Percentiles rank a stretch among this genome's conserved stretches.
phyloP scores from a whole-genome alignment of 2,113 vertebrate genomes.

The Pleuronectes platessa region DNA sequence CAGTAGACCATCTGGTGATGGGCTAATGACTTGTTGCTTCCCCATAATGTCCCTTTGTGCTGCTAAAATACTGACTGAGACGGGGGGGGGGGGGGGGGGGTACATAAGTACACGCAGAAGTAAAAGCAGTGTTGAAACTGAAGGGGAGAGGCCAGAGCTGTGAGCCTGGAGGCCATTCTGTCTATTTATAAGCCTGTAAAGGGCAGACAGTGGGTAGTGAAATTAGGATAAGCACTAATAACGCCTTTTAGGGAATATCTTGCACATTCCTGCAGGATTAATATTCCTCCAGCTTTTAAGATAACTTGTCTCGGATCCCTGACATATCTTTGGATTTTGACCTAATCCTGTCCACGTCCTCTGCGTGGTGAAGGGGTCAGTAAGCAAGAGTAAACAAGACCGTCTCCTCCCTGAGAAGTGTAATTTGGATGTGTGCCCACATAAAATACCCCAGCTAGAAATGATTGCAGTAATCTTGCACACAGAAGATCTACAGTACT shows the following conservation, averaged over 20 bases:
- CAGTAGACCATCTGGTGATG: constrained; percentile 46
- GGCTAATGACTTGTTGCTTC: constrained; percentile 32
- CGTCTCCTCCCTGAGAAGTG: neutral
- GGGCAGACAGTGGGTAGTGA: constrained; percentile 28
- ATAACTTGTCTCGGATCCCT: constrained; percentile 48
- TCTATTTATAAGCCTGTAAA: constrained; percentile 35
- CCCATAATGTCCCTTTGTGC: constrained; percentile 26
- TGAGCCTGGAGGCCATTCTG: constrained; percentile 31
- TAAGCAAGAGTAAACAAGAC: neutral
- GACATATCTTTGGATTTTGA: constrained; percentile 52
- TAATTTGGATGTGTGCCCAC: neutral
- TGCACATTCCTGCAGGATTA: constrained; percentile 50
- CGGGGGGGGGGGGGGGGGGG: neutral
- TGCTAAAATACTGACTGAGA: constrained; percentile 9
- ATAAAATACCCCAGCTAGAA: neutral
- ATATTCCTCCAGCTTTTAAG: constrained; percentile 39
- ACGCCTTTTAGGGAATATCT: constrained; percentile 43
- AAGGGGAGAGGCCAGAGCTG: constrained; percentile 25
- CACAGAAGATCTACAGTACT: neutral
- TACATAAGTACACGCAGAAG: neutral
- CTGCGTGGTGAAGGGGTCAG: neutral
- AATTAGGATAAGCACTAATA: constrained; percentile 48
- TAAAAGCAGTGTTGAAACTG: constrained; percentile 41
- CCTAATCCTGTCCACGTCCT: constrained; percentile 12
- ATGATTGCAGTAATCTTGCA: neutral